A percentile compares a stretch with the other conserved stretches of the same genome.
Conservation (phyloP, 2,888 invertebrate genomes). For the Campoletis raptor region DNA sequence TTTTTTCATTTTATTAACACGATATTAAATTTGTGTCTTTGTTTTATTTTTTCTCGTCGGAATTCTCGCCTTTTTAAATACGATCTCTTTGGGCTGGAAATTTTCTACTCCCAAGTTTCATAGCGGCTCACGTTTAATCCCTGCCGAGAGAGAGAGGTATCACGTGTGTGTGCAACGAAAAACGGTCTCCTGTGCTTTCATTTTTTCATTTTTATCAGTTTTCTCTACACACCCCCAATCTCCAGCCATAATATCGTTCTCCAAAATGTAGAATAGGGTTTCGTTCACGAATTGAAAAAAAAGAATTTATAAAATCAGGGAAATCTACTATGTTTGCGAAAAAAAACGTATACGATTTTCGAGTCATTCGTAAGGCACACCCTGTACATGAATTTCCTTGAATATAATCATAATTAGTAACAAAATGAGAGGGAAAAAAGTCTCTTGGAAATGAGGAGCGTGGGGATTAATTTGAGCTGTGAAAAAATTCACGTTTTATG, state of each 20-base stretch:
- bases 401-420: neutral
- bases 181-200: neutral
- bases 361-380: neutral
- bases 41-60: neutral
- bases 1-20: neutral
- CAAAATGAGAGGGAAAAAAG: neutral
- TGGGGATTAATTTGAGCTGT: slow-evolving; percentile 48
- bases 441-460: slow-evolving; percentile 21
- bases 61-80: slow-evolving; percentile 7
- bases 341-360: neutral
- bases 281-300: neutral
- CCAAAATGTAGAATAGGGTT: neutral
- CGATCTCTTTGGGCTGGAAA: slow-evolving; percentile 27
- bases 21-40: neutral
- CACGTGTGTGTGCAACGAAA: slow-evolving; percentile 1
- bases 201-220: slow-evolving; percentile 22
- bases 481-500: slow-evolving; percentile 25
- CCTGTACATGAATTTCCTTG: neutral
- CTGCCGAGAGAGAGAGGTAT: slow-evolving; percentile 1
- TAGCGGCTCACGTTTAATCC: slow-evolving; percentile 45
- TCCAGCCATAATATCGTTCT: slow-evolving; percentile 49
- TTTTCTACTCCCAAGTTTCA: slow-evolving; percentile 10
- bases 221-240: slow-evolving; percentile 24
- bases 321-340: neutral
- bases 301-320: neutral